A percentile compares a stretch with the other conserved stretches of the same genome.
phyloP scores from a whole-genome alignment of 2,113 vertebrate species.

The Ramphastos sulfuratus region DNA sequence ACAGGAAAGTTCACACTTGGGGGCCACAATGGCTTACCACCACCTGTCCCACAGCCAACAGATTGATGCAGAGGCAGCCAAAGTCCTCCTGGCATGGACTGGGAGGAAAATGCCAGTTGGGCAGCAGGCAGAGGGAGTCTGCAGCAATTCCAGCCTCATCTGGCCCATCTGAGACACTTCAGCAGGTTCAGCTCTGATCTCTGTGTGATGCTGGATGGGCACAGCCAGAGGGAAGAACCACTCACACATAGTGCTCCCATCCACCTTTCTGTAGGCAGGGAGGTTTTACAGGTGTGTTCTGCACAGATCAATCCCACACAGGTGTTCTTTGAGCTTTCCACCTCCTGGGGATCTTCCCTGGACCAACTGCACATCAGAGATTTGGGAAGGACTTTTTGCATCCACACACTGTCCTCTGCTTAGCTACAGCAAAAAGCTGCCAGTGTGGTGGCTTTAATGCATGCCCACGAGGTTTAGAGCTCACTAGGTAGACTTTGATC shows the following conservation, averaged over 20 bases:
- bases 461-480: neutral
- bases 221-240: neutral
- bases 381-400: neutral
- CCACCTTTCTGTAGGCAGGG: neutral
- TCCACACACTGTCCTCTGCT: neutral
- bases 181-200: neutral
- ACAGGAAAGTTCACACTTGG: neutral
- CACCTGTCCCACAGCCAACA: constrained; percentile 3
- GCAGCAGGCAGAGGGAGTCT: neutral
- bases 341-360: too few species aligned
- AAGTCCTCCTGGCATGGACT: neutral
- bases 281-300: neutral
- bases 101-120: neutral
- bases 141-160: constrained; percentile 2
- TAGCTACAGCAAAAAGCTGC: neutral
- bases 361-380: neutral
- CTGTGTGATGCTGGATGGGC: neutral
- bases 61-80: constrained; percentile 5
- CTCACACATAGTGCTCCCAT: neutral
- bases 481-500: neutral
- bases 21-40: neutral
- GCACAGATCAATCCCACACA: neutral
- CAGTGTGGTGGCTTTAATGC: neutral
- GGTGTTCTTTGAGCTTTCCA: neutral
- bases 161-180: neutral